phyloP scores from a whole-genome alignment of 2,797 vertebrate genomes.

The Arctocebus calabarensis region DNA sequence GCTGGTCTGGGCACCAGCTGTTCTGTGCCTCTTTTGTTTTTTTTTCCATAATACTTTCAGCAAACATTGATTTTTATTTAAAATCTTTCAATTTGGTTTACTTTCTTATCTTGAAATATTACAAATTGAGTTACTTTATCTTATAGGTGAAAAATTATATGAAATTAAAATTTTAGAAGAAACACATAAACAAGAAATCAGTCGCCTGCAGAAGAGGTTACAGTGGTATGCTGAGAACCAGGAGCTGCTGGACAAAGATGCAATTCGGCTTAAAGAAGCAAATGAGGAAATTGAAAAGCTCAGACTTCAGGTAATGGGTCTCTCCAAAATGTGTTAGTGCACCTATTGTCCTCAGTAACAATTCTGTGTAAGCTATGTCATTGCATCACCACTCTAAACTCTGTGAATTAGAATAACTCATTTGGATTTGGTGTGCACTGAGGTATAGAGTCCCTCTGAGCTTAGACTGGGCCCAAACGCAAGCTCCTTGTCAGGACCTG shows the following conservation, averaged over 20 bases:
- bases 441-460: background rate
- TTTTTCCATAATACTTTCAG: conserved; percentile 36
- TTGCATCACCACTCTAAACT: background rate
- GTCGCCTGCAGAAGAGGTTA: conserved; percentile 91
- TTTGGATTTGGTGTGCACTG: background rate
- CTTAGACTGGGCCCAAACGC: conserved; percentile 10
- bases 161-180: conserved; percentile 91
- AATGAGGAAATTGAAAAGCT: conserved; percentile 92
- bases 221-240: conserved; percentile 97
- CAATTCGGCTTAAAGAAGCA: conserved; percentile 91
- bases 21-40: background rate
- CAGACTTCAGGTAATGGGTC: conserved; percentile 89
- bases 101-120: conserved; percentile 65
- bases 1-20: background rate
- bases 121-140: conserved; percentile 58
- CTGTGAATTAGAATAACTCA: background rate
- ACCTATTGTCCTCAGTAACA: background rate
- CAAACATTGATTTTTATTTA: conserved; percentile 47
- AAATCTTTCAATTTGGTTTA: conserved; percentile 55
- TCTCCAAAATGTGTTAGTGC: conserved; percentile 11
- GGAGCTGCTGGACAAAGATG: conserved; percentile 93
- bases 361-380: background rate
- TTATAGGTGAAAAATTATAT: conserved; percentile 90
- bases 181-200: conserved; percentile 91
- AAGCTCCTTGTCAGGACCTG: background rate